Evolutionary conservation across 2,113 vertebrate genomes (phyloP).

Genomic region (Pseudorectes ferrugineus): DNA sequence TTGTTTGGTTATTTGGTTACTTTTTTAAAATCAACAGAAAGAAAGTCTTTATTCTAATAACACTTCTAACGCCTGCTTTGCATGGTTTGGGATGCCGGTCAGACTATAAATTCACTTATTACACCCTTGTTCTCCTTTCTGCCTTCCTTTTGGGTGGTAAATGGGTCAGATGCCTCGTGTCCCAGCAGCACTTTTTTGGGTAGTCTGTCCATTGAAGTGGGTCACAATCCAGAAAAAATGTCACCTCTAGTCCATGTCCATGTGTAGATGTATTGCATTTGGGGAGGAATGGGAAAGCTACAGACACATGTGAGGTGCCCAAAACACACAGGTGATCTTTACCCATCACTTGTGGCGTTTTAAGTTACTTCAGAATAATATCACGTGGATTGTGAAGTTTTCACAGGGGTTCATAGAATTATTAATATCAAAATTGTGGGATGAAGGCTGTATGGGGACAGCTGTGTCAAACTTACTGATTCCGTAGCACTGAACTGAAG

Average conservation of each 20-base stretch:
- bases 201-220: background rate
- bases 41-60: background rate
- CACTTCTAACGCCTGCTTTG: accelerated
- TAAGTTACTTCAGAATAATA: background rate
- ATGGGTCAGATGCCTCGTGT: background rate
- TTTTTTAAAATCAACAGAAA: background rate
- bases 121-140: background rate
- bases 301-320: accelerated
- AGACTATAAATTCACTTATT: background rate
- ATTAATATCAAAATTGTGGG: background rate
- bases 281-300: background rate
- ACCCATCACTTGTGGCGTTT: accelerated
- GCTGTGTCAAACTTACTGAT: background rate
- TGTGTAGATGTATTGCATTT: accelerated
- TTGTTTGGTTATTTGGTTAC: background rate
- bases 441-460: background rate
- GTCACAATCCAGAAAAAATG: background rate
- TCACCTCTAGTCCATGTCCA: background rate
- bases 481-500: background rate
- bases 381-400: background rate
- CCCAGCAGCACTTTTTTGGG: background rate
- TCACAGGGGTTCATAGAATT: background rate
- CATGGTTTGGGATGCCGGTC: background rate
- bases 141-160: background rate
- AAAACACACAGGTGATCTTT: background rate